Conservation (phyloP, 2,113 vertebrate species). For the Poeciliopsis turrubarensis region DNA sequence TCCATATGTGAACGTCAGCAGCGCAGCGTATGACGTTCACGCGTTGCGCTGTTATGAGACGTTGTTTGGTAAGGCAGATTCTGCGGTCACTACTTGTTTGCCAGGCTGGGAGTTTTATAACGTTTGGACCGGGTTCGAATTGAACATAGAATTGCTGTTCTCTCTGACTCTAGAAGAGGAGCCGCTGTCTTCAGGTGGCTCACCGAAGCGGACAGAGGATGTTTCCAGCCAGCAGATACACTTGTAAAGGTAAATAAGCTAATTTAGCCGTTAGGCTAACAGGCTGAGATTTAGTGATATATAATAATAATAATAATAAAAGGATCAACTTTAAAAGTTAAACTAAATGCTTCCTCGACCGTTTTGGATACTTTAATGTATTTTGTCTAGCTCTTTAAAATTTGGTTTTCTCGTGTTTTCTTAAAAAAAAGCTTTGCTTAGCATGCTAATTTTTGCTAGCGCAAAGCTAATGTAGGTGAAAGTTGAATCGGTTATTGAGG, state of each 20-base stretch:
- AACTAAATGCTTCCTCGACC: rapidly evolving
- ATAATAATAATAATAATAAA: background rate
- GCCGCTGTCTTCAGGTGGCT: background rate
- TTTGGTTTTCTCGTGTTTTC: background rate
- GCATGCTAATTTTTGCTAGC: constrained; percentile 27
- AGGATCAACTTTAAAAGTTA: background rate
- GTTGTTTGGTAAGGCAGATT: constrained; percentile 17
- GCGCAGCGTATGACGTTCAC: constrained; percentile 33
- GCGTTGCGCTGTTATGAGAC: constrained; percentile 43
- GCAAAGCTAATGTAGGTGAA: constrained; percentile 67
- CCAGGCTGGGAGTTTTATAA: constrained; percentile 1
- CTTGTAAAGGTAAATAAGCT: constrained; percentile 71
- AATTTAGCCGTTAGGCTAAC: background rate
- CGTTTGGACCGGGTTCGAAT: background rate
- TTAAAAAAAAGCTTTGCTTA: background rate
- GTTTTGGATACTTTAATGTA: background rate
- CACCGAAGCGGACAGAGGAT: constrained; percentile 54
- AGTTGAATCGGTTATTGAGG: constrained; percentile 53
- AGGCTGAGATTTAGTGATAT: background rate
- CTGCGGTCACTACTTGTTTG: constrained; percentile 3
- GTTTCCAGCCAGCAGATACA: constrained; percentile 79
- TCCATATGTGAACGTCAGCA: background rate
- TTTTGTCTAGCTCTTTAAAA: background rate
- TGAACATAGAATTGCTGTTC: background rate
- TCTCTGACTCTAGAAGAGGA: background rate